phyloP scores from a whole-genome alignment of 2,797 vertebrate genomes.

The Delichon dasypus region DNA sequence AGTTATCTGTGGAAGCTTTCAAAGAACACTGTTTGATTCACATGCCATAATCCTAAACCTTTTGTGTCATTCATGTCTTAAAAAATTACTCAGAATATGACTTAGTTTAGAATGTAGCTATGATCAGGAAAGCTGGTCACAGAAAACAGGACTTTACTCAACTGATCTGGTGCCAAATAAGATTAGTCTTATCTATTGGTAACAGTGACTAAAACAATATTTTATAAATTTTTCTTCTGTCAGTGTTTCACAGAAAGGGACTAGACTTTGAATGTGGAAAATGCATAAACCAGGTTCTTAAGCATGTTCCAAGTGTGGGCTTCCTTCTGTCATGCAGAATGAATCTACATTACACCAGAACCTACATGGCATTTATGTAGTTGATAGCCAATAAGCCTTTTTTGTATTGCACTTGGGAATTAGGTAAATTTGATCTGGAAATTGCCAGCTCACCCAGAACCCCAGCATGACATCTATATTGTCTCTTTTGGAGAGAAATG shows the following conservation, averaged over 20 bases:
- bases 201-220: not conserved
- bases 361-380: accelerated
- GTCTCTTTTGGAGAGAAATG: not conserved
- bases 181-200: not conserved
- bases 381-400: not conserved
- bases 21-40: not conserved
- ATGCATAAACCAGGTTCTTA: not conserved
- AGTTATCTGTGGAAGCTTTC: not conserved
- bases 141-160: not conserved
- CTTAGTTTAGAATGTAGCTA: not conserved
- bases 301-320: not conserved
- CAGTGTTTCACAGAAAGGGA: not conserved
- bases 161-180: not conserved
- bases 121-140: not conserved
- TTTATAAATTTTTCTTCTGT: constrained; percentile 19
- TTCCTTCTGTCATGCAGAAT: not conserved
- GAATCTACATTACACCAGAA: not conserved
- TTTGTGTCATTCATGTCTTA: not conserved
- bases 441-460: not conserved
- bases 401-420: not conserved
- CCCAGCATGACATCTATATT: not conserved
- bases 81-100: not conserved
- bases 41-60: not conserved
- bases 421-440: not conserved
- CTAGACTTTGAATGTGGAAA: not conserved